A percentile compares a stretch with the other conserved stretches of the same genome.
phyloP scores from a whole-genome alignment of 2,888 invertebrate species.

The Cephus pulcher region DNA sequence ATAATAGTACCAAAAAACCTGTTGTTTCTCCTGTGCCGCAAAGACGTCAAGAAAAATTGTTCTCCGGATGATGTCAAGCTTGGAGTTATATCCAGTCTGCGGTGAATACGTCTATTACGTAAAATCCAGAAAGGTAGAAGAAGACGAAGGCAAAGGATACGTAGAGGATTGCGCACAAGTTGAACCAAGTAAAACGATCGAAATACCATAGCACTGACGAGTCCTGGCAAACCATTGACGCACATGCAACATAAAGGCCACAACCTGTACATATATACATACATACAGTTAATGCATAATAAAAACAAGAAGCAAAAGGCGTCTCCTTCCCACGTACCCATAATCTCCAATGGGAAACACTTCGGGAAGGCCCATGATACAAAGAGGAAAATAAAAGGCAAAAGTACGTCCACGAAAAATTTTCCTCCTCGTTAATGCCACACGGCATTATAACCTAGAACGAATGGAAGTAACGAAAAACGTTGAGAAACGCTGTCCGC shows the following conservation, averaged over 20 bases:
- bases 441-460: not conserved
- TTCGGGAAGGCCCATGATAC: not conserved
- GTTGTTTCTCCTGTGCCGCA: not conserved
- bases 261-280: not conserved
- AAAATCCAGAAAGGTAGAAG: not conserved
- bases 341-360: not conserved
- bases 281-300: not conserved
- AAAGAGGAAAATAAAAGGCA: not conserved
- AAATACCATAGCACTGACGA: constrained; percentile 36
- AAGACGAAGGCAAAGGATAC: not conserved
- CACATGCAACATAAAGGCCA: constrained; percentile 2
- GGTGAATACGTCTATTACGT: not conserved
- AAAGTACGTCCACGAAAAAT: not conserved
- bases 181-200: constrained; percentile 22
- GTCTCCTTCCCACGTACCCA: not conserved
- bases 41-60: not conserved
- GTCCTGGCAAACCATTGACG: constrained; percentile 33
- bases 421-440: not conserved
- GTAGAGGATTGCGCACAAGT: not conserved
- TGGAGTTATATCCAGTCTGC: not conserved
- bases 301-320: not conserved
- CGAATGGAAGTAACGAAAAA: not conserved
- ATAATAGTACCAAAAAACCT: not conserved
- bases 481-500: not conserved
- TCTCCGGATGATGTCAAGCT: not conserved